phyloP scores from a whole-genome alignment of 2,888 invertebrate genomes.

The Polietes domitor region DNA sequence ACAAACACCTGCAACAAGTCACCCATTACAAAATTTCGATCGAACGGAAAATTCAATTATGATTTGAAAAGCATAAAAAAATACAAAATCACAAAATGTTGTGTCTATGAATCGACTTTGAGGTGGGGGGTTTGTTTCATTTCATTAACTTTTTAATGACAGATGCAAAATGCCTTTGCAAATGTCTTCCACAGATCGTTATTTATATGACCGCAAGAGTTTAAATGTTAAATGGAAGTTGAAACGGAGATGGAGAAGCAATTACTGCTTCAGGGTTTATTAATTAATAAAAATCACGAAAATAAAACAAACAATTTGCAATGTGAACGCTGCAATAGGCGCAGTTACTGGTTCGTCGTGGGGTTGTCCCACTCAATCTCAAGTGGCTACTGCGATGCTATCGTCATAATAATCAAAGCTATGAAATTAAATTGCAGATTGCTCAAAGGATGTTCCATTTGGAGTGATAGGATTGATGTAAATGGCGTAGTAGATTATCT shows the following conservation, averaged over 20 bases:
- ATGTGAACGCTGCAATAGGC: not conserved
- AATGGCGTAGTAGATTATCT: no score
- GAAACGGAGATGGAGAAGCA: conserved; percentile 10
- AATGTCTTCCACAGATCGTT: conserved; percentile 1
- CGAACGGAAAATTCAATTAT: conserved; percentile 26
- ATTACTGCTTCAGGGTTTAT: conserved; percentile 55
- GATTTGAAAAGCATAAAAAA: conserved; percentile 11
- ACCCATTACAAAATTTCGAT: conserved; percentile 22
- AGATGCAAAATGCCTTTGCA: conserved; percentile 15
- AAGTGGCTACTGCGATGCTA: not conserved
- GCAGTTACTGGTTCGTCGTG: not conserved
- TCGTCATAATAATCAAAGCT: conserved; percentile 2
- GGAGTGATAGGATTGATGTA: not conserved
- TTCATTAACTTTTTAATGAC: conserved; percentile 10
- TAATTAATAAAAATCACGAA: conserved; percentile 67
- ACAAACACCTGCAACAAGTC: conserved; percentile 34
- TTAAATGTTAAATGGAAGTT: not conserved
- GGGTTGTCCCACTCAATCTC: not conserved
- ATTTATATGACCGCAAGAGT: conserved; percentile 9
- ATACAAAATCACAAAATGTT: not conserved
- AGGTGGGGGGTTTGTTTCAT: not conserved
- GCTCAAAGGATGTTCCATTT: not conserved
- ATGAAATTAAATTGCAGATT: conserved; percentile 29
- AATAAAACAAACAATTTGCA: conserved; percentile 52
- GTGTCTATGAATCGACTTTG: not conserved